Conservation (phyloP, 2,888 invertebrate genomes). For the Mellilla xanthometata region DNA sequence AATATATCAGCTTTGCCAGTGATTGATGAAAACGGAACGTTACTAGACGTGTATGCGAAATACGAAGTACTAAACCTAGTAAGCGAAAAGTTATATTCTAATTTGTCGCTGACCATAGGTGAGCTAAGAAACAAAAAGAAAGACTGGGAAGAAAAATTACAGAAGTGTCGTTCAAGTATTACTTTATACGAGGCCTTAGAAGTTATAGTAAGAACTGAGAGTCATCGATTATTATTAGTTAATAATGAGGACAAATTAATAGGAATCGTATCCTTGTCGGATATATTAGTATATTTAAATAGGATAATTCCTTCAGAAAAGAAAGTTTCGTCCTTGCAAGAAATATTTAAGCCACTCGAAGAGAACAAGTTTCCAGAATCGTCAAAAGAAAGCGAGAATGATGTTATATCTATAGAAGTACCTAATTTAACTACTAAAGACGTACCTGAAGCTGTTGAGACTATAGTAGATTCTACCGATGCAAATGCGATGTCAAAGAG, state of each 20-base stretch:
- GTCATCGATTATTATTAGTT: constrained; percentile 80
- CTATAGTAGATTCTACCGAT: constrained; percentile 37
- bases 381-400: constrained; percentile 69
- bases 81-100: constrained; percentile 95
- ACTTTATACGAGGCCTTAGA: constrained; percentile 93
- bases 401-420: constrained; percentile 69
- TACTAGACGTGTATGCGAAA: constrained; percentile 75
- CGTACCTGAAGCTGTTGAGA: constrained; percentile 52
- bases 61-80: constrained; percentile 88
- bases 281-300: constrained; percentile 78
- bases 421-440: constrained; percentile 51
- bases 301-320: constrained; percentile 76
- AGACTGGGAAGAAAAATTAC: constrained; percentile 96
- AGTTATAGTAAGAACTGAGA: constrained; percentile 95
- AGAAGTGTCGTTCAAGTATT: constrained; percentile 93
- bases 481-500: constrained; percentile 23
- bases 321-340: constrained; percentile 75
- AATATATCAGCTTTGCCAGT: constrained; percentile 75
- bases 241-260: constrained; percentile 75
- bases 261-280: constrained; percentile 76
- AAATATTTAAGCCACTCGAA: constrained; percentile 74
- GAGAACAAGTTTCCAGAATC: constrained; percentile 74
- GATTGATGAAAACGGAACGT: constrained; percentile 65
- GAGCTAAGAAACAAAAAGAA: constrained; percentile 94
- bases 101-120: constrained; percentile 92